A percentile compares a stretch with the other conserved stretches of the same genome.
phyloP scores from a whole-genome alignment of 2,888 invertebrate species.

The Onthophagus sagittarius region DNA sequence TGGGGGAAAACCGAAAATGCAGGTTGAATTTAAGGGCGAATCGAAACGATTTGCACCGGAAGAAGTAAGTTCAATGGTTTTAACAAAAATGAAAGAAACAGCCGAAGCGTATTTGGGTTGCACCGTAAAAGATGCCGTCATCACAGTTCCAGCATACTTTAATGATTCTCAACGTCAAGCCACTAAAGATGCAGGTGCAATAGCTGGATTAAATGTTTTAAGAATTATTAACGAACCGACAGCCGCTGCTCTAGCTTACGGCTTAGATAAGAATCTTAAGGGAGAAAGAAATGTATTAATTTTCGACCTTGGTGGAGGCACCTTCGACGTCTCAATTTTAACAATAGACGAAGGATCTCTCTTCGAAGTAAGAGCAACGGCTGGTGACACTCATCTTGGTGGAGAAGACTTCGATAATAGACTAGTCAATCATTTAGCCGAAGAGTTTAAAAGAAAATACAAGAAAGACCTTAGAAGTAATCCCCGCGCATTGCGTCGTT shows the following conservation, averaged over 20 bases:
- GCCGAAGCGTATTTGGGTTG: constrained; percentile 68
- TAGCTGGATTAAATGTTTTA: constrained; percentile 63
- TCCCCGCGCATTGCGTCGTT: constrained; percentile 63
- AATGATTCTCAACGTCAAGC: constrained; percentile 64
- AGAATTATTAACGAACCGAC: constrained; percentile 65
- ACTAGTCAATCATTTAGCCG: constrained; percentile 64
- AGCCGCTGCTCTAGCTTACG: constrained; percentile 58
- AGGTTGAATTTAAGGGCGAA: constrained; percentile 62
- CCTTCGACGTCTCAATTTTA: constrained; percentile 65
- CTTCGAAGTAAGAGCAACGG: constrained; percentile 56
- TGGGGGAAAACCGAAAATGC: constrained; percentile 59
- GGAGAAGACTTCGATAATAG: constrained; percentile 56
- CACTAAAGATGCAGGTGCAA: constrained; percentile 66
- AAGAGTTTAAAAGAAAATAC: constrained; percentile 69
- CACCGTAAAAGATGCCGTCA: constrained; percentile 65
- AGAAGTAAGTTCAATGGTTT: constrained; percentile 67
- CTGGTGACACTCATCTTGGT: constrained; percentile 53
- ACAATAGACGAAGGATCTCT: constrained; percentile 58
- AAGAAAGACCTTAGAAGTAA: constrained; percentile 65
- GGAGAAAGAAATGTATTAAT: constrained; percentile 51
- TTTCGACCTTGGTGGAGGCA: constrained; percentile 58
- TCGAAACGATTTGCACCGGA: constrained; percentile 63
- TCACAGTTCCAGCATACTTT: constrained; percentile 78
- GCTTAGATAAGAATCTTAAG: constrained; percentile 48
- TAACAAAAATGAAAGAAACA: constrained; percentile 60